Base-by-base conservation (phyloP, 2,797 vertebrate genomes). In the Potorous gilbertii region DNA sequence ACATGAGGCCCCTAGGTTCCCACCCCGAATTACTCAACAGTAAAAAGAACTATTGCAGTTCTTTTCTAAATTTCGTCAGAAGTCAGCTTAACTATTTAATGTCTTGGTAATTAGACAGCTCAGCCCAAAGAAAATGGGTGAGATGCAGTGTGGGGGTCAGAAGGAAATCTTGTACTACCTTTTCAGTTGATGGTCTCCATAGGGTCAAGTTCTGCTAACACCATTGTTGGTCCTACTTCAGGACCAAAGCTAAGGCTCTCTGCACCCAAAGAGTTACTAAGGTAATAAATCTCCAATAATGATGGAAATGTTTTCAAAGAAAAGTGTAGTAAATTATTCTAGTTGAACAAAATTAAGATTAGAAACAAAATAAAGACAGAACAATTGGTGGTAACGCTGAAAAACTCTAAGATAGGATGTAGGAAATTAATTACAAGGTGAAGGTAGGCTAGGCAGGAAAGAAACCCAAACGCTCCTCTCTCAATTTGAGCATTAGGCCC, bases 131-230 rank as follows among this genome's bases (percentile, higher is more conserved):
- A 13, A 1, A 12, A 13, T 62, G 21, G 55, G 24, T 52, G n/a
- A 5, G 13, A 14, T 18, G 62, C 11, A 34, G 31, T 5, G 29
- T 2, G 2, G 2, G 34, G 4, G 5, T 5, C 14, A 10, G 1
- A 1, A 1, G 8, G 18, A 40, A 81, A 74, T 74, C 62, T n/a
- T 81, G 14, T 74, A 6, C 14, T 21, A 40, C 14, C 6, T 40
- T 24, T 1, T 6, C 18, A 66, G 4, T 40, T 66, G 62, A 34
- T n/a, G 1, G 16, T 74, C 66, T 74, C 18, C 28, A 40, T 74
- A 74, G 2, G 16, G 16, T 66, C 34, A 74, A n/a, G 1, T 74
- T 40, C n/a, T 74, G 5, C n/a, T 40, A 40, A 74, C 5, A 74
- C 66, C n/a, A 74, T 6, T 74, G n/a, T 5, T 62, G 12, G 66